Evolutionary conservation across 2,113 vertebrate species (phyloP).

Genomic region (Percopsis transmontana): DNA sequence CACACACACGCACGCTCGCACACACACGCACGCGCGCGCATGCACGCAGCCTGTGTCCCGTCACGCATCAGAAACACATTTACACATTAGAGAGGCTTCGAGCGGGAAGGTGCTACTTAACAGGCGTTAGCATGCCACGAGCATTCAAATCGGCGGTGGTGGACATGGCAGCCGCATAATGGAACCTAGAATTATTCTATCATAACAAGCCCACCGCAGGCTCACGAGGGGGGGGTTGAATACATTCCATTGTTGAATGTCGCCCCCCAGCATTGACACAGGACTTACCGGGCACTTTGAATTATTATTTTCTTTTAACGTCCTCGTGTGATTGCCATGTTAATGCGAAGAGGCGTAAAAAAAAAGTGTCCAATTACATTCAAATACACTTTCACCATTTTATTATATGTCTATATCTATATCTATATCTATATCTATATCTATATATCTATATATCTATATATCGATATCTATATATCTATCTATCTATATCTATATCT

Average conservation of each 20-base stretch:
- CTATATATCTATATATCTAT: too few species aligned
- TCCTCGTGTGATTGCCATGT: slow-evolving; percentile 32
- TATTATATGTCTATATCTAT: background rate
- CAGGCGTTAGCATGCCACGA: slow-evolving; percentile 69
- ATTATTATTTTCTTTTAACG: slow-evolving; percentile 22
- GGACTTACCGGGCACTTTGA: slow-evolving; percentile 38
- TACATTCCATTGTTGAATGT: slow-evolving; percentile 54
- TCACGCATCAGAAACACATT: slow-evolving; percentile 72
- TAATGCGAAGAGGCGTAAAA: slow-evolving; percentile 18
- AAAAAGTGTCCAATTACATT: slow-evolving; percentile 26
- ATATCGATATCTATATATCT: too few species aligned
- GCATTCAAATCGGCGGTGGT: slow-evolving; percentile 71
- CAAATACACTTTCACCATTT: slow-evolving; percentile 1
- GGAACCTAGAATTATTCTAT: slow-evolving; percentile 81
- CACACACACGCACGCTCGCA: background rate
- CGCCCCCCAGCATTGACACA: slow-evolving; percentile 40
- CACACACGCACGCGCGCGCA: too few species aligned
- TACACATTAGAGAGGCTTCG: slow-evolving; percentile 70
- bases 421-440: too few species aligned
- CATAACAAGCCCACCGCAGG: slow-evolving; percentile 67
- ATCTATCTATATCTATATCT: too few species aligned
- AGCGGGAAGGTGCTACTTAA: slow-evolving; percentile 76
- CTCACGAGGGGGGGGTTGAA: slow-evolving; percentile 59
- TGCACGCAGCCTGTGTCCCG: slow-evolving; percentile 43
- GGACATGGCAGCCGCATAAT: slow-evolving; percentile 77